A percentile compares a stretch with the other conserved stretches of the same genome.
phyloP scores from a whole-genome alignment of 2,888 invertebrate species.

The Eubasilissa splendida region DNA sequence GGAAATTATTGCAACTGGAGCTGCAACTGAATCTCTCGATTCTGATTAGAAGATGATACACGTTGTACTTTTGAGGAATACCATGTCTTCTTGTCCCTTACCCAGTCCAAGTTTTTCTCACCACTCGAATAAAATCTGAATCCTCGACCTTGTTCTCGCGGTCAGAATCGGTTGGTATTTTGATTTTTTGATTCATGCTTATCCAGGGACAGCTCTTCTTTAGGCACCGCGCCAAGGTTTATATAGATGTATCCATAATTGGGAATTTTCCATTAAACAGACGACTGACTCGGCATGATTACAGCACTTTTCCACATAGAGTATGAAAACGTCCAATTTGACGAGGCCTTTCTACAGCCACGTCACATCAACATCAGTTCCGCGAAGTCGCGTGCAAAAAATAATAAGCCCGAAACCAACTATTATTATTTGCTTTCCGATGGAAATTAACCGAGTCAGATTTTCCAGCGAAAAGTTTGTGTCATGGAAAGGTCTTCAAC shows the following conservation, averaged over 20 bases:
- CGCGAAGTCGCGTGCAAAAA: slow-evolving; percentile 46
- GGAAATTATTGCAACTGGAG: too few relatives aligned
- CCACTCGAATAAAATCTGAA: too few relatives aligned
- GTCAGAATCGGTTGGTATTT: too few relatives aligned
- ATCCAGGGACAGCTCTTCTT: too few relatives aligned
- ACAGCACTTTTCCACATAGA: neutral
- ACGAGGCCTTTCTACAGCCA: slow-evolving; percentile 6
- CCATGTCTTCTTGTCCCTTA: too few relatives aligned
- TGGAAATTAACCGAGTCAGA: slow-evolving; percentile 48
- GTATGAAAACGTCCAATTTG: slow-evolving; percentile 13
- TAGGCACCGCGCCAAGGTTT: too few relatives aligned
- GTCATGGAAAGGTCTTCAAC: slow-evolving; percentile 13
- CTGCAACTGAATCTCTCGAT: too few relatives aligned
- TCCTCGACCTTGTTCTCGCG: too few relatives aligned
- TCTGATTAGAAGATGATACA: too few relatives aligned
- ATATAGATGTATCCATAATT: neutral
- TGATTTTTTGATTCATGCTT: too few relatives aligned
- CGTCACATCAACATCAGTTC: slow-evolving; percentile 34
- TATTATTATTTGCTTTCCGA: slow-evolving; percentile 36
- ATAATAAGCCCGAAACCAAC: slow-evolving; percentile 35
- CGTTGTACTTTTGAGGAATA: too few relatives aligned
- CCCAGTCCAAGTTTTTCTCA: too few relatives aligned
- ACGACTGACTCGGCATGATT: neutral
- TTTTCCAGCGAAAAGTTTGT: slow-evolving; percentile 39
- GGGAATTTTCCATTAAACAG: slow-evolving; percentile 9